Percentiles rank a stretch among this genome's conserved stretches.
phyloP scores from a whole-genome alignment of 2,797 vertebrate genomes.

The Eutrigla gurnardus region DNA sequence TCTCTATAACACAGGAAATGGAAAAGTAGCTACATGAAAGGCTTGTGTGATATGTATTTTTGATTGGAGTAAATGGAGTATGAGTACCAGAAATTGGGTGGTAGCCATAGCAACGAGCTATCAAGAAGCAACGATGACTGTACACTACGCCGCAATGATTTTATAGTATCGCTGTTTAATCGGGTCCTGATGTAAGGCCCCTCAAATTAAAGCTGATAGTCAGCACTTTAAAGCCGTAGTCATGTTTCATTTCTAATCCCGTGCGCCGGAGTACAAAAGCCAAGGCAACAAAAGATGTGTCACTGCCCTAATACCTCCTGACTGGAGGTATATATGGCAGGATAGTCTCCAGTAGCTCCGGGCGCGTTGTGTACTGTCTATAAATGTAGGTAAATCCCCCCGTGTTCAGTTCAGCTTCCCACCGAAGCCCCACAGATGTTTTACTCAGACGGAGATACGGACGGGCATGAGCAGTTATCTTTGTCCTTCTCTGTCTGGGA shows the following conservation, averaged over 20 bases:
- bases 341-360: conserved; percentile 19
- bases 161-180: conserved; percentile 1
- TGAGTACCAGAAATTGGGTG: neutral
- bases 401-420: conserved; percentile 48
- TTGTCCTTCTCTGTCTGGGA: conserved; percentile 70
- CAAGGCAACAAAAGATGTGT: conserved; percentile 34
- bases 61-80: neutral
- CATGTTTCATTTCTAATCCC: conserved; percentile 39
- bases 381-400: conserved; percentile 55
- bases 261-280: conserved; percentile 6
- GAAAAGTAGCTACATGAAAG: neutral
- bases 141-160: neutral
- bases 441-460: conserved; percentile 53
- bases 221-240: conserved; percentile 12
- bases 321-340: conserved; percentile 26
- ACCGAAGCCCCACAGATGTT: conserved; percentile 59
- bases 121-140: neutral
- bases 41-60: neutral
- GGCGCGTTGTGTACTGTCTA: conserved; percentile 31
- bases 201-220: conserved; percentile 32
- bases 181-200: conserved; percentile 18
- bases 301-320: conserved; percentile 33
- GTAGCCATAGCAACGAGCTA: neutral
- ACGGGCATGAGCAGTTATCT: conserved; percentile 57
- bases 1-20: no score